Evolutionary conservation across 2,888 invertebrate species (phyloP).

Genomic region (Pycnomerus fuliginosus): DNA sequence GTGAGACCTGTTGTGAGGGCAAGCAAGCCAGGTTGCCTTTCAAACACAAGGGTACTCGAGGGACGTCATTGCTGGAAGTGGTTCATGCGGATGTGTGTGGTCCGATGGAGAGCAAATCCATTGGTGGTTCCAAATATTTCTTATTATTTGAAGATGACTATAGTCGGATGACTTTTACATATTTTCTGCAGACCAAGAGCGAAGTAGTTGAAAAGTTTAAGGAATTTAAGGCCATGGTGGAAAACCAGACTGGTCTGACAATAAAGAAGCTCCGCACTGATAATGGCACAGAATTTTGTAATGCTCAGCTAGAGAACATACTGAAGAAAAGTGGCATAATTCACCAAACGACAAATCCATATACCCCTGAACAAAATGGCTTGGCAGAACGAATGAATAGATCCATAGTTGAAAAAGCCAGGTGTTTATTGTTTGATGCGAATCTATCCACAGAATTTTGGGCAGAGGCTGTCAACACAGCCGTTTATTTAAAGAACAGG

Average conservation of each 20-base stretch:
- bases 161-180: constrained; percentile 30
- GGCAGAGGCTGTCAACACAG: constrained; percentile 18
- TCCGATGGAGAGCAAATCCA: constrained; percentile 29
- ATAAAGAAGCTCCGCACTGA: constrained; percentile 37
- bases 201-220: constrained; percentile 33
- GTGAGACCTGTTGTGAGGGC: constrained; percentile 11
- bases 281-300: constrained; percentile 28
- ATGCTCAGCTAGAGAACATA: constrained; percentile 26
- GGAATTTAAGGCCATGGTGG: constrained; percentile 35
- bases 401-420: constrained; percentile 4
- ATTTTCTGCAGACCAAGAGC: constrained; percentile 32
- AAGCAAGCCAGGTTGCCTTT: constrained; percentile 25
- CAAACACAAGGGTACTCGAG: constrained; percentile 20
- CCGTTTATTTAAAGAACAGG: constrained; percentile 13
- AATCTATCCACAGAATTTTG: constrained; percentile 7
- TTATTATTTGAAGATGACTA: constrained; percentile 41
- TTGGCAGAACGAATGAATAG: not conserved
- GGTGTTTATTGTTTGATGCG: constrained; percentile 15
- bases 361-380: not conserved
- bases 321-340: constrained; percentile 34
- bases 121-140: constrained; percentile 35
- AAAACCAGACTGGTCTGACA: constrained; percentile 33
- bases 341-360: constrained; percentile 29
- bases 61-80: constrained; percentile 17
- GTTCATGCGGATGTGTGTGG: constrained; percentile 32